Conservation (phyloP, 2,797 vertebrate genomes). For the Brachymystax lenok region DNA sequence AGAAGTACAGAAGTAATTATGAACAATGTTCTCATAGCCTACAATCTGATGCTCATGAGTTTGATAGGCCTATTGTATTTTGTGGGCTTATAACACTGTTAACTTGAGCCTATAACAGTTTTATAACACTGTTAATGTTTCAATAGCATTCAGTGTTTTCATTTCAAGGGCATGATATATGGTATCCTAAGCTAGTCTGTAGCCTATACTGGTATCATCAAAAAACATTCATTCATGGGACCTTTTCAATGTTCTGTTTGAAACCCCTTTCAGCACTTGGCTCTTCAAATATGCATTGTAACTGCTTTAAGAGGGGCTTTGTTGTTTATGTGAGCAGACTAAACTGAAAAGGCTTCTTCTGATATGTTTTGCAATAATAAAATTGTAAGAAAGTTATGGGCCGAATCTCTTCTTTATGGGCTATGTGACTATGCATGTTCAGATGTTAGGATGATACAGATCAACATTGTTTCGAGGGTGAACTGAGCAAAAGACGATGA, state of each 20-base stretch:
- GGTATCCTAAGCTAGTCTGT: neutral
- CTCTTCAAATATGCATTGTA: conserved; percentile 34
- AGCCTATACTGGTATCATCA: conserved; percentile 19
- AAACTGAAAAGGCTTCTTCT: conserved; percentile 48
- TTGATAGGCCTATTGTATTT: neutral
- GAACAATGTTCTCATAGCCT: neutral
- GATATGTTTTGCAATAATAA: conserved; percentile 72
- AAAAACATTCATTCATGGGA: conserved; percentile 22
- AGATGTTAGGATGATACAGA: neutral
- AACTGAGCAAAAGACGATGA: neutral
- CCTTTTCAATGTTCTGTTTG: conserved; percentile 15
- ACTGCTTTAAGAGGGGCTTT: conserved; percentile 49
- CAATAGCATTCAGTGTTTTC: neutral
- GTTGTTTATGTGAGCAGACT: conserved; percentile 53
- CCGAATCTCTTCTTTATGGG: conserved; percentile 20
- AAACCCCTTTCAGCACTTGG: conserved; percentile 31
- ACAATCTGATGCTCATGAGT: neutral
- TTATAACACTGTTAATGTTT: neutral
- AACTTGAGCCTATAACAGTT: neutral
- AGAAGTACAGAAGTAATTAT: neutral
- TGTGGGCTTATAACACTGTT: neutral
- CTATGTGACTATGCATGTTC: too few relatives aligned
- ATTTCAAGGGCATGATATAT: neutral
- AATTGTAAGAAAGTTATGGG: conserved; percentile 56
- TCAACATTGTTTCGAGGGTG: neutral